Conservation (phyloP, 64 coral and sea anemone genomes). For the Astreopora myriophthalma region DNA sequence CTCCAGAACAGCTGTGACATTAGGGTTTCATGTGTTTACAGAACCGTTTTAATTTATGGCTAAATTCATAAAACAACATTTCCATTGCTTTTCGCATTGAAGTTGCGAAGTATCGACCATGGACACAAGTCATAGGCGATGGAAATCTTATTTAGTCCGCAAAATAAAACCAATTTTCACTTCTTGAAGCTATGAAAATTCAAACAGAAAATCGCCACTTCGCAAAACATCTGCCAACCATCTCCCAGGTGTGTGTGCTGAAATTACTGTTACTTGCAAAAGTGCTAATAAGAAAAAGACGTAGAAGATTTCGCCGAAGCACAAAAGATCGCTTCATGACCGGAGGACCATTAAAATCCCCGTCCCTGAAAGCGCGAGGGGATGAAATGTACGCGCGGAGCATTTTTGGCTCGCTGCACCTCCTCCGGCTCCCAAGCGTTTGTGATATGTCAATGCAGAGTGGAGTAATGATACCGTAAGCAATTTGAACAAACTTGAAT, state of each 20-base stretch:
- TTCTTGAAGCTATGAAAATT: conserved; percentile 37
- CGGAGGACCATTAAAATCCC: neutral
- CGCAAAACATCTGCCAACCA: conserved; percentile 49
- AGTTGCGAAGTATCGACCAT: conserved; percentile 21
- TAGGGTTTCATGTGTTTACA: conserved; percentile 71
- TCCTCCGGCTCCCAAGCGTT: neutral
- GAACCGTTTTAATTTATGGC: conserved; percentile 84
- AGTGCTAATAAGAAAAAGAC: conserved; percentile 30
- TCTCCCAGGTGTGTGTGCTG: conserved; percentile 69
- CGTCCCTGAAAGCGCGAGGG: neutral
- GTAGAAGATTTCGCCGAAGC: neutral
- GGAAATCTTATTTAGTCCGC: neutral
- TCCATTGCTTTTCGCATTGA: conserved; percentile 19
- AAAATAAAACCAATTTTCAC: conserved; percentile 3
- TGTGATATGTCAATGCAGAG: neutral
- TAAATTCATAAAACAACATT: conserved; percentile 36
- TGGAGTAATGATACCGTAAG: conserved; percentile 16
- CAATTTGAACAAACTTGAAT: conserved; percentile 43
- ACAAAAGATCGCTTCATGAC: neutral
- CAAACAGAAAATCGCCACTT: conserved; percentile 55
- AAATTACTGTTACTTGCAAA: conserved; percentile 64
- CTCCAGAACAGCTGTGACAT: conserved; percentile 57
- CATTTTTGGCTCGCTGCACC: neutral
- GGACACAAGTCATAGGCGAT: neutral
- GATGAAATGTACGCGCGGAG: neutral